Evolutionary conservation across 2,888 invertebrate genomes (phyloP).

Genomic region (Zhuqinia jingwanae): DNA sequence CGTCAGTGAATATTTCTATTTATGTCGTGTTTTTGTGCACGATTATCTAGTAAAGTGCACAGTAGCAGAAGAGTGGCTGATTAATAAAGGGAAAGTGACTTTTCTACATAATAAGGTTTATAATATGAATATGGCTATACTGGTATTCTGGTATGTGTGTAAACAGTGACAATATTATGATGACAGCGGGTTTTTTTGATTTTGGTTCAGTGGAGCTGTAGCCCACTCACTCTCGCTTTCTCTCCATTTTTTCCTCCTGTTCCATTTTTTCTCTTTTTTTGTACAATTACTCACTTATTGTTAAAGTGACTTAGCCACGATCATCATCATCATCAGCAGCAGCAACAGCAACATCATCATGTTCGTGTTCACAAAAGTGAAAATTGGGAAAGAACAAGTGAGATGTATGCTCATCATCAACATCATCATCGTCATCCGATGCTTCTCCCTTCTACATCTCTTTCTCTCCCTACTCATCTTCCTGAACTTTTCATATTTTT

Average conservation of each 20-base stretch:
- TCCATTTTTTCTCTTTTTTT: not conserved
- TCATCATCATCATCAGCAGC: not conserved
- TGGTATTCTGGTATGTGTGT: not conserved
- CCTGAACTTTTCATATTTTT: constrained; percentile 23
- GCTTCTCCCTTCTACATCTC: not conserved
- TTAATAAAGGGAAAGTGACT: not conserved
- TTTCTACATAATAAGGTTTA: no score
- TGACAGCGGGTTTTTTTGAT: not conserved
- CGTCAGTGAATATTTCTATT: no score
- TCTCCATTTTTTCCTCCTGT: not conserved
- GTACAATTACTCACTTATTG: constrained; percentile 32
- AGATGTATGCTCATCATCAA: constrained; percentile 9
- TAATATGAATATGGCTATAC: no score
- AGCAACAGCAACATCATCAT: not conserved
- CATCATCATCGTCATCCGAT: not conserved
- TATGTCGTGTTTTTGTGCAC: no score
- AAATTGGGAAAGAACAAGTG: constrained; percentile 19
- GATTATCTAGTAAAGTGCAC: not conserved
- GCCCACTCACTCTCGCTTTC: not conserved
- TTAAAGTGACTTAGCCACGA: not conserved
- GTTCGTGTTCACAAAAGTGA: not conserved
- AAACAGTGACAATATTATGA: not conserved
- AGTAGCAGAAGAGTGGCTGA: not conserved
- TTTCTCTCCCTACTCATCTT: not conserved
- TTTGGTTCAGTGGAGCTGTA: not conserved